Conservation (phyloP, 2,888 invertebrate genomes). For the Perithous albicinctus region DNA sequence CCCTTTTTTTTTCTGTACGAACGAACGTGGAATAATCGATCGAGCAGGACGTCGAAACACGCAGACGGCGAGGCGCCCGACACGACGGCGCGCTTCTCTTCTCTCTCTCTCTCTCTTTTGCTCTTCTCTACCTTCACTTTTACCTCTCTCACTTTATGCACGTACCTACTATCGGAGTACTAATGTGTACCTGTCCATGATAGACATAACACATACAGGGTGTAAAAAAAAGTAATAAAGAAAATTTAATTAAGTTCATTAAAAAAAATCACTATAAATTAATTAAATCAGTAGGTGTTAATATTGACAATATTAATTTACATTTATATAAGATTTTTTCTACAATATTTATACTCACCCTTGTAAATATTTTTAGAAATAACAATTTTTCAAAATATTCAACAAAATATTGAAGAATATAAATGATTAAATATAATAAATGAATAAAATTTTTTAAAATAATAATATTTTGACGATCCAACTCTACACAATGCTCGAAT, state of each 20-base stretch:
- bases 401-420: too few relatives aligned
- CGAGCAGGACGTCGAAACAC: conserved; percentile 50
- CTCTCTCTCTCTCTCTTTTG: conserved; percentile 51
- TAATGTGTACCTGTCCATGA: conserved; percentile 34
- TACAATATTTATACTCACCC: too few relatives aligned
- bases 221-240: not conserved
- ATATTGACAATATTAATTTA: too few relatives aligned
- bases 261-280: too few relatives aligned
- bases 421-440: too few relatives aligned
- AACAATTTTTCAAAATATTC: not conserved
- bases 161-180: conserved; percentile 6
- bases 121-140: conserved; percentile 78
- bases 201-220: conserved; percentile 4
- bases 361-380: too few relatives aligned
- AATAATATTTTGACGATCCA: too few relatives aligned
- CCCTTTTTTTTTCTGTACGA: not conserved
- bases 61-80: conserved; percentile 76
- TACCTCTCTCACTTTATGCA: conserved; percentile 79
- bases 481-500: too few relatives aligned
- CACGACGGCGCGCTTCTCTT: conserved; percentile 73
- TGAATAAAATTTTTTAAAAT: too few relatives aligned
- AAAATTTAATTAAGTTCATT: too few relatives aligned
- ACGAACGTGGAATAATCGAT: conserved; percentile 24
- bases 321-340: too few relatives aligned
- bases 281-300: too few relatives aligned